phyloP scores from a whole-genome alignment of 2,888 invertebrate genomes.

The Sipunculus nudus region DNA sequence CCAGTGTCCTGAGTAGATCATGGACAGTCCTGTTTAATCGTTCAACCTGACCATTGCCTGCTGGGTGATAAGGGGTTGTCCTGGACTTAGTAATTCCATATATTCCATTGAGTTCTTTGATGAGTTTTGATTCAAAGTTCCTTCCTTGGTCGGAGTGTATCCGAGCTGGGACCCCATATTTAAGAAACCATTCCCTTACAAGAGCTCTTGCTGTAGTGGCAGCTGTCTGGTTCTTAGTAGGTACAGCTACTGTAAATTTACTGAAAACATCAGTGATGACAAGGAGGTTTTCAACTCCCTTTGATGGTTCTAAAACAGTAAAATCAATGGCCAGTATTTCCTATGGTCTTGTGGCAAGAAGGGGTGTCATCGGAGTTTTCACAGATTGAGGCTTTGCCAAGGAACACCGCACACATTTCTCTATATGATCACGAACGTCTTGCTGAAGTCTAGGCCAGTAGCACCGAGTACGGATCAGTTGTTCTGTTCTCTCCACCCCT shows the following conservation, averaged over 20 bases:
- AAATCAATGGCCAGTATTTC: slow-evolving; percentile 32
- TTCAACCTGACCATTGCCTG: slow-evolving; percentile 37
- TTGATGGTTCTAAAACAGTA: slow-evolving; percentile 19
- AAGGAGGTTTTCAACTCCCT: slow-evolving; percentile 23
- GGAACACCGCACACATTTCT: neutral
- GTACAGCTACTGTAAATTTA: slow-evolving; percentile 26
- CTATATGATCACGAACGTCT: neutral
- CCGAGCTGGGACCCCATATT: slow-evolving; percentile 28
- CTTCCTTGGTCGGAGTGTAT: slow-evolving; percentile 8
- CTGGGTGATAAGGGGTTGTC: slow-evolving; percentile 19
- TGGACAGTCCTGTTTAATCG: slow-evolving; percentile 40
- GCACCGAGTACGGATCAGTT: neutral
- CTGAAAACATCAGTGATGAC: slow-evolving; percentile 36
- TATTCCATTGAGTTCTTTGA: neutral
- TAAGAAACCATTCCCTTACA: slow-evolving; percentile 20
- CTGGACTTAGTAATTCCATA: slow-evolving; percentile 1
- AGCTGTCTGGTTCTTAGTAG: slow-evolving; percentile 29
- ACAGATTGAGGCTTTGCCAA: neutral
- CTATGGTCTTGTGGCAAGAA: slow-evolving; percentile 17
- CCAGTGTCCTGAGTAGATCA: slow-evolving; percentile 30
- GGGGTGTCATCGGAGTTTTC: slow-evolving; percentile 8
- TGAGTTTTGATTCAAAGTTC: slow-evolving; percentile 3
- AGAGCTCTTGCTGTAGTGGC: slow-evolving; percentile 30
- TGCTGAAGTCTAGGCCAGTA: neutral
- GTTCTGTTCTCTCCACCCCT: neutral